Evolutionary conservation across 2,113 vertebrate genomes (phyloP).

Genomic region (Rhea americana): DNA sequence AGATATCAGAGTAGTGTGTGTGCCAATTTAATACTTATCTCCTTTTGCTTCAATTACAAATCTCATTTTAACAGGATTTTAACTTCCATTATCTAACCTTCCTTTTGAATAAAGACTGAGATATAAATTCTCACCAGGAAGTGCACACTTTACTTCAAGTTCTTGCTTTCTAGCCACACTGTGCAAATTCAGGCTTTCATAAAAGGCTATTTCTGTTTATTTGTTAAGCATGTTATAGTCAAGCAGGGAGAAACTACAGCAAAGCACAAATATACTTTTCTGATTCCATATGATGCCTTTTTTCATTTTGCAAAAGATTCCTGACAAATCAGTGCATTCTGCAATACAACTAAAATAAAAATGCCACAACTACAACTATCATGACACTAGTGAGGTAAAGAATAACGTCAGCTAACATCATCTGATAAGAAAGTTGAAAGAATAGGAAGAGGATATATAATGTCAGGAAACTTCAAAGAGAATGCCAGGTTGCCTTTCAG

Average conservation of each 20-base stretch:
- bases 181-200: neutral
- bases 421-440: neutral
- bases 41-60: neutral
- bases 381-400: neutral
- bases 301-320: neutral
- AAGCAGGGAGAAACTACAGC: neutral
- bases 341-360: neutral
- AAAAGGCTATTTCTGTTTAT: neutral
- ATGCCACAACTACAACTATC: neutral
- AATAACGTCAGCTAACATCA: neutral
- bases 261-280: neutral
- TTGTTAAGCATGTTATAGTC: neutral
- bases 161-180: neutral
- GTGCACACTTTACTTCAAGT: neutral
- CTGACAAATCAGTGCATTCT: neutral
- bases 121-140: neutral
- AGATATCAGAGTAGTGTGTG: neutral
- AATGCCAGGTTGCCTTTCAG: neutral
- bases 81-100: neutral
- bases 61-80: neutral
- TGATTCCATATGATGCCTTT: neutral
- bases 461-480: conserved; percentile 4
- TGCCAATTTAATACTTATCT: neutral
- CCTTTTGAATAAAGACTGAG: neutral
- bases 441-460: neutral